Evolutionary conservation across 2,113 vertebrate genomes (phyloP).

Genomic region (Carassius carassius): DNA sequence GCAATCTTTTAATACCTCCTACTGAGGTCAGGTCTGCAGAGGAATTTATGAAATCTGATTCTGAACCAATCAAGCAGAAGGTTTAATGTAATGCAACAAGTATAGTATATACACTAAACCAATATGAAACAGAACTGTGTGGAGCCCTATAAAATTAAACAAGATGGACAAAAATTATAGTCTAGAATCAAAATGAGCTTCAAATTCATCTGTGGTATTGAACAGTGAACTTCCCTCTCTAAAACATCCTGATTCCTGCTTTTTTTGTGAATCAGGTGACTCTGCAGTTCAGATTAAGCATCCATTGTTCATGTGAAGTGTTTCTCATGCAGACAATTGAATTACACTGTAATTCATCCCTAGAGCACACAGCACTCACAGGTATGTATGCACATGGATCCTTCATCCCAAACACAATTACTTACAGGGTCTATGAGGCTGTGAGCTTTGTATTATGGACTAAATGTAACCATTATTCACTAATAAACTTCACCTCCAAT

Average conservation of each 20-base stretch:
- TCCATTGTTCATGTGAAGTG: background rate
- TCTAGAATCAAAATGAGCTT: too few species aligned
- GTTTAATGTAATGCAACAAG: too few species aligned
- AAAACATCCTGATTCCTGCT: background rate
- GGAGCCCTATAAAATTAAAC: too few species aligned
- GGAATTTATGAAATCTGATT: too few species aligned
- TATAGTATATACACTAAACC: too few species aligned
- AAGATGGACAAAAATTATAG: too few species aligned
- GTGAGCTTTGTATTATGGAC: background rate
- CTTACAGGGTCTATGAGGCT: background rate
- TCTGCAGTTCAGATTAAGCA: background rate
- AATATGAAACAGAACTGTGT: too few species aligned
- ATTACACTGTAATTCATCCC: background rate
- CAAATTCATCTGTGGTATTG: too few species aligned
- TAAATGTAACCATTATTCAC: background rate
- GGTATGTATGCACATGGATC: background rate
- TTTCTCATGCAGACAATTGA: conserved; percentile 10
- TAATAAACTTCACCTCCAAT: background rate
- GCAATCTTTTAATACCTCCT: too few species aligned
- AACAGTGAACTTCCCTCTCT: too few species aligned
- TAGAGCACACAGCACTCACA: background rate
- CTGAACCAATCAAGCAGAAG: too few species aligned
- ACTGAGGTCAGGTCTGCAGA: too few species aligned
- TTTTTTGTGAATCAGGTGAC: background rate
- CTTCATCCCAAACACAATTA: background rate